Percentiles rank a stretch among this genome's conserved stretches.
phyloP scores from a whole-genome alignment of 1,140 invertebrate species.

The Brachionus rubens region DNA sequence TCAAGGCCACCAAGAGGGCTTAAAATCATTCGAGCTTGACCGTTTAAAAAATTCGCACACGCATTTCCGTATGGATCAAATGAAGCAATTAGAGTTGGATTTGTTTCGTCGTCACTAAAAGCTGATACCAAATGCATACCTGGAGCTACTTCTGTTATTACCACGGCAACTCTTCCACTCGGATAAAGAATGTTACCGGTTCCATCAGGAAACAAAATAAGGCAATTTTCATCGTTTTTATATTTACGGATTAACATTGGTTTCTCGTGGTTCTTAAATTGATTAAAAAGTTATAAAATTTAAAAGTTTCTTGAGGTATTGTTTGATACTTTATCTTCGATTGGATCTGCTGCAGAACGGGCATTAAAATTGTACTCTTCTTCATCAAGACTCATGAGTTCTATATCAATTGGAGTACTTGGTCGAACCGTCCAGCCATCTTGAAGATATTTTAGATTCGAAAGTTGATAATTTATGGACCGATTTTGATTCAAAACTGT shows the following conservation, averaged over 20 bases:
- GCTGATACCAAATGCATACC: conserved; percentile 16
- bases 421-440: conserved; percentile 58
- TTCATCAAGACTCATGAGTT: neutral
- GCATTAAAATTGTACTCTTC: conserved; percentile 31
- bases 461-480: conserved; percentile 60
- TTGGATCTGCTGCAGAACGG: neutral
- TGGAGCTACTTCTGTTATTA: conserved; percentile 50
- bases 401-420: conserved; percentile 50
- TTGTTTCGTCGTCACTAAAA: conserved; percentile 2
- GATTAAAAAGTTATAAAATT: conserved; percentile 49
- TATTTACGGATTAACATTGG: conserved; percentile 2
- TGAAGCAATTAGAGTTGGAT: conserved; percentile 49
- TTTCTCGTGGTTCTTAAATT: neutral
- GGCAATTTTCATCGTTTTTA: conserved; percentile 23
- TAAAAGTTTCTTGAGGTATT: conserved; percentile 48
- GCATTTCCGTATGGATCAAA: conserved; percentile 56
- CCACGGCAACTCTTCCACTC: conserved; percentile 54
- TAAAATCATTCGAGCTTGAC: conserved; percentile 53
- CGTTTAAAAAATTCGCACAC: conserved; percentile 53
- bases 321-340: neutral
- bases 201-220: conserved; percentile 58
- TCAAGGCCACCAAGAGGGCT: conserved; percentile 56
- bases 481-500: conserved; percentile 52
- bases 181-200: conserved; percentile 59
- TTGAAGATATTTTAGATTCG: conserved; percentile 57